A percentile compares a stretch with the other conserved stretches of the same genome.
Conservation (phyloP, 2,113 vertebrate genomes). For the Pollimyrus isidori region DNA sequence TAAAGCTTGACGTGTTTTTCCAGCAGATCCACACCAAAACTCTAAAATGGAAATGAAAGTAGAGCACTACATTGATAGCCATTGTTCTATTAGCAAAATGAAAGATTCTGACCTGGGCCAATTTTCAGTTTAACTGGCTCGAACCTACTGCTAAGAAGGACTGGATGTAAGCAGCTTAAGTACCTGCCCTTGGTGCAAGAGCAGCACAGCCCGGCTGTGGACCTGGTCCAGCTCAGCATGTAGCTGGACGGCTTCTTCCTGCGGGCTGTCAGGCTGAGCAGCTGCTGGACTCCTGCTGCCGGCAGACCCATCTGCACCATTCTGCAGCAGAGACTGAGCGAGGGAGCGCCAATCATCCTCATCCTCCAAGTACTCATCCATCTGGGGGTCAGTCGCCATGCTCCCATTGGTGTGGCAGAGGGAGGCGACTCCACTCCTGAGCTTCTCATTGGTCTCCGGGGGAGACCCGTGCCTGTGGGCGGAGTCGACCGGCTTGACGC, state of each 20-base stretch:
- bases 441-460: slow-evolving; percentile 3
- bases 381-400: slow-evolving; percentile 6
- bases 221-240: slow-evolving; percentile 49
- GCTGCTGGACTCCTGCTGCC: background rate
- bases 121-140: background rate
- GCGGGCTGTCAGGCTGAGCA: slow-evolving; percentile 24
- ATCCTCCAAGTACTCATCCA: slow-evolving; percentile 39
- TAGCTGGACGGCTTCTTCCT: slow-evolving; percentile 41
- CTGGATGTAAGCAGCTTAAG: background rate
- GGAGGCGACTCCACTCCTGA: slow-evolving; percentile 15
- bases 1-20: background rate
- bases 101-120: background rate
- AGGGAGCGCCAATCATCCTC: slow-evolving; percentile 47
- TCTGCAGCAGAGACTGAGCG: slow-evolving; percentile 39
- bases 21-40: background rate
- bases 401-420: slow-evolving; percentile 49
- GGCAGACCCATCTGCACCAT: slow-evolving; percentile 29
- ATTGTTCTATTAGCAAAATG: background rate
- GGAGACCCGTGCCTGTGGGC: slow-evolving; percentile 19
- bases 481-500: slow-evolving; percentile 36
- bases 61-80: background rate
- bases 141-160: background rate
- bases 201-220: slow-evolving; percentile 52
- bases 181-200: slow-evolving; percentile 64
- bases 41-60: background rate